Evolutionary conservation across 2,113 vertebrate genomes (phyloP), one percentile per base, ranked within the genome.

Genomic region (Alexandromys fortis): DNA sequence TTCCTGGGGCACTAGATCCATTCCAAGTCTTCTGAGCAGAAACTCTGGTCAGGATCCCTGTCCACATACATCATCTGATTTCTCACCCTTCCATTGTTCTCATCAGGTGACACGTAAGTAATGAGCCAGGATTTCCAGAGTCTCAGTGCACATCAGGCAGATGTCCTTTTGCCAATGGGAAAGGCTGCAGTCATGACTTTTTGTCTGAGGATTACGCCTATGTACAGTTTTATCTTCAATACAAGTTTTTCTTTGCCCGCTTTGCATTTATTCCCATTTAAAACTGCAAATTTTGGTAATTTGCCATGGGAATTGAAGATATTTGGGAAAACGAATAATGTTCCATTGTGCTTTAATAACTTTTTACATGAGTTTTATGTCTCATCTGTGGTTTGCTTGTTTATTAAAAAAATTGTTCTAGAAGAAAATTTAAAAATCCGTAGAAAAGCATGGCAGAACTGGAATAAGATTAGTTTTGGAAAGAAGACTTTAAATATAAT

Each of bases 311-410:
- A 96, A 93, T 95, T 89, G 28, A 94, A 67, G 88, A 92, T 91
- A 96, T 78, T 95, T 95, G 22, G 94, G 63, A 94, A 96, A 96
- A 94, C 96, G 88, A 97, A 92, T 96, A 97, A 97, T 92, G 90
- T 89, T 90, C 26, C 63, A 94, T 97, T 95, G 88, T 68, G 79
- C 63, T 94, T 90, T 97, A 97, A 95, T 98, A 75, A 97, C 61
- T 83, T 93, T 70, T 92, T 96, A 86, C 70, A 63, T 79, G 77
- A 30, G 35, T 96, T 94, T 95, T 96, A 97, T 97, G 96, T 96
- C 89, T 97, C 97, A 97, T 87, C 78, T 96, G 86, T 96, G 86
- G n/a, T 49, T 97, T 96, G 38, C 68, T 78, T 91, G 81, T 91
- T 96, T 97, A 97, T 97, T 97, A 96, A 95, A 96, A 96, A 97